Evolutionary conservation across 1,140 invertebrate genomes (phyloP).

Genomic region (Prorops nasuta): DNA sequence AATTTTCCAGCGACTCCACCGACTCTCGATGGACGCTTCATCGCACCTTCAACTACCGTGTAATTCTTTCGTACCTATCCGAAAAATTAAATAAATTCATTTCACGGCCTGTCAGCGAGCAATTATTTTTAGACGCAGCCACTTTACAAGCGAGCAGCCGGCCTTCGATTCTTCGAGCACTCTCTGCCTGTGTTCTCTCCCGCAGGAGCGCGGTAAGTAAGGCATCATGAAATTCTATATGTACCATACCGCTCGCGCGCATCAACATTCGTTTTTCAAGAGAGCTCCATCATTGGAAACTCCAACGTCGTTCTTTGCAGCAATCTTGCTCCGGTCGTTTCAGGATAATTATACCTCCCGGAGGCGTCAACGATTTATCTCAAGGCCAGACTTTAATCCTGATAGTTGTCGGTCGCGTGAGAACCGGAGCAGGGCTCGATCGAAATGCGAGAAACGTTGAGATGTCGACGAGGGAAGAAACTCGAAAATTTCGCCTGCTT

Average conservation of each 20-base stretch:
- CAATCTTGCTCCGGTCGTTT: not conserved
- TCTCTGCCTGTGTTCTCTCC: no score
- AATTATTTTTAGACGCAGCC: slow-evolving; percentile 55
- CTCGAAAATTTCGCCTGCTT: no score
- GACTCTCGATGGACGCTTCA: no score
- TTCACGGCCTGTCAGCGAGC: slow-evolving; percentile 58
- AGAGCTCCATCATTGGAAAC: no score
- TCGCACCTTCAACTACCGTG: slow-evolving; percentile 54
- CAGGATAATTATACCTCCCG: not conserved
- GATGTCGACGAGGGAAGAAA: no score
- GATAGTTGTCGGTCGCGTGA: not conserved
- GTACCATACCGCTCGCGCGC: no score
- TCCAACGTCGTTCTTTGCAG: not conserved
- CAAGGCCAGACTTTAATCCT: not conserved
- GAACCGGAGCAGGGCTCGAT: not conserved
- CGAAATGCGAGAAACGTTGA: not conserved
- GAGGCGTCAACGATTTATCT: not conserved
- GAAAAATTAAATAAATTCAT: slow-evolving; percentile 60
- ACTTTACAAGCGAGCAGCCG: slow-evolving; percentile 39
- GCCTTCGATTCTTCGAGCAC: slow-evolving; percentile 16
- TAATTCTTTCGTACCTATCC: slow-evolving; percentile 56
- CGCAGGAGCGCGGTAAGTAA: no score
- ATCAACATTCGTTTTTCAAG: no score
- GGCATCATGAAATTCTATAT: no score
- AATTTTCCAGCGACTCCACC: no score